Conservation (phyloP, 2,888 invertebrate genomes). For the Anarsia innoxiella region DNA sequence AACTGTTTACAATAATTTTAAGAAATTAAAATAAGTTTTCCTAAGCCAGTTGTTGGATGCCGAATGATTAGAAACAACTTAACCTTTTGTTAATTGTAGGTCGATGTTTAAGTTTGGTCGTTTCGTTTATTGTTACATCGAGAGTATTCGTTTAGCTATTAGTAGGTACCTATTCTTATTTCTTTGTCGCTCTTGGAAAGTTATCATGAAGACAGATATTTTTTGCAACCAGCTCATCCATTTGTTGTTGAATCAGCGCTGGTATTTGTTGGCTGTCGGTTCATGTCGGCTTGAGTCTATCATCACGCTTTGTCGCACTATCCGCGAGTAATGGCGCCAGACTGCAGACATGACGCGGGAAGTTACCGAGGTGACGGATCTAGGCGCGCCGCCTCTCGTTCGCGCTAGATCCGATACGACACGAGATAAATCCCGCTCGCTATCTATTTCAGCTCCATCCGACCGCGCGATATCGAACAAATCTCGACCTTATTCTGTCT, state of each 20-base stretch:
- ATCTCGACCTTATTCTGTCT: conserved; percentile 64
- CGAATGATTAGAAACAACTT: neutral
- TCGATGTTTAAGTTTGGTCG: too few relatives aligned
- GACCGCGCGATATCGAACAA: conserved; percentile 61
- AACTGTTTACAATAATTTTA: conserved; percentile 1
- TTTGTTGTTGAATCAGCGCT: too few relatives aligned
- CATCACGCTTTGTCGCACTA: conserved; percentile 13
- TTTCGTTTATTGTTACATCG: too few relatives aligned
- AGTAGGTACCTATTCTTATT: too few relatives aligned
- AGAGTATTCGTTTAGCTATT: too few relatives aligned
- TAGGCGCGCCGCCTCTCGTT: conserved; percentile 41
- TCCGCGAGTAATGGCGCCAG: conserved; percentile 20
- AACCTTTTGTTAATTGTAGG: too few relatives aligned
- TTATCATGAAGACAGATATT: too few relatives aligned
- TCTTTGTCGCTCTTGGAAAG: too few relatives aligned
- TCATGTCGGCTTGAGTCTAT: too few relatives aligned
- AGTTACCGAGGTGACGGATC: conserved; percentile 51
- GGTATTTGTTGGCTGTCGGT: too few relatives aligned
- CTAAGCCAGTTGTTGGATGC: too few relatives aligned
- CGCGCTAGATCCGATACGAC: conserved; percentile 65
- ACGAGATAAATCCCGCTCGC: conserved; percentile 52
- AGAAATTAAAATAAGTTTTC: neutral
- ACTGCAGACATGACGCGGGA: conserved; percentile 31
- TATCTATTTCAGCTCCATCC: conserved; percentile 67
- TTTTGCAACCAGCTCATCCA: too few relatives aligned